phyloP scores from a whole-genome alignment of 1,140 invertebrate species.

The Eulimnadia texana region DNA sequence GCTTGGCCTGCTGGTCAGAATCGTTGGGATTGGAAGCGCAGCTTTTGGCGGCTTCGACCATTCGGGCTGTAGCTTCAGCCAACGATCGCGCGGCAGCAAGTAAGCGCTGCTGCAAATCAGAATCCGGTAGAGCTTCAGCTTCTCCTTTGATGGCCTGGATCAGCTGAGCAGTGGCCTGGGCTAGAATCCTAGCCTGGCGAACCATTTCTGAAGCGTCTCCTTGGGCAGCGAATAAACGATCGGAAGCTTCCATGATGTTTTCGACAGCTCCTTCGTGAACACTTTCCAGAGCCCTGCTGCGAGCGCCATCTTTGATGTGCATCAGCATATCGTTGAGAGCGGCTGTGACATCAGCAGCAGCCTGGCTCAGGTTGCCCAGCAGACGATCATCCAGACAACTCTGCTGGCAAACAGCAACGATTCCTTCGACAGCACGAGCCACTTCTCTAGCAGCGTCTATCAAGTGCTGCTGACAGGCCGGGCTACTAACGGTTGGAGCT shows the following conservation, averaged over 20 bases:
- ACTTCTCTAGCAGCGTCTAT: conserved; percentile 86
- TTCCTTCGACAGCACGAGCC: conserved; percentile 72
- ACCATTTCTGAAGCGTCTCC: conserved; percentile 86
- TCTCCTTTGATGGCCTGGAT: conserved; percentile 89
- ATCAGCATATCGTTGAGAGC: conserved; percentile 80
- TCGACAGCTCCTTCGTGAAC: conserved; percentile 71
- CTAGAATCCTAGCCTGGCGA: conserved; percentile 75
- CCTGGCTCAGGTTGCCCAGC: conserved; percentile 59
- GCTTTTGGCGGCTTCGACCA: conserved; percentile 90
- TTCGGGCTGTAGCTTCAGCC: conserved; percentile 86
- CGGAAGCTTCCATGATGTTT: conserved; percentile 76
- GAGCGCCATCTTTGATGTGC: conserved; percentile 56
- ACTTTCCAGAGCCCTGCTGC: conserved; percentile 35
- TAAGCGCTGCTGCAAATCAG: conserved; percentile 73
- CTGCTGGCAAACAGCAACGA: conserved; percentile 73
- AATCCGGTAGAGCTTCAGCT: conserved; percentile 73
- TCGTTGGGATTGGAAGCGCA: conserved; percentile 77
- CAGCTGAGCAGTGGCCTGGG: conserved; percentile 55
- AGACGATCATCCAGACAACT: conserved; percentile 46
- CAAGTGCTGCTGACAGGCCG: conserved; percentile 85
- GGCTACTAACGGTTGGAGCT: conserved; percentile 67
- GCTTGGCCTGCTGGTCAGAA: conserved; percentile 59
- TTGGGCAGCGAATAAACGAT: conserved; percentile 65
- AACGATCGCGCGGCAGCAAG: conserved; percentile 81
- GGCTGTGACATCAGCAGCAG: conserved; percentile 75